Evolutionary conservation across 2,113 vertebrate species (phyloP).

Genomic region (Catharus fuscescens): DNA sequence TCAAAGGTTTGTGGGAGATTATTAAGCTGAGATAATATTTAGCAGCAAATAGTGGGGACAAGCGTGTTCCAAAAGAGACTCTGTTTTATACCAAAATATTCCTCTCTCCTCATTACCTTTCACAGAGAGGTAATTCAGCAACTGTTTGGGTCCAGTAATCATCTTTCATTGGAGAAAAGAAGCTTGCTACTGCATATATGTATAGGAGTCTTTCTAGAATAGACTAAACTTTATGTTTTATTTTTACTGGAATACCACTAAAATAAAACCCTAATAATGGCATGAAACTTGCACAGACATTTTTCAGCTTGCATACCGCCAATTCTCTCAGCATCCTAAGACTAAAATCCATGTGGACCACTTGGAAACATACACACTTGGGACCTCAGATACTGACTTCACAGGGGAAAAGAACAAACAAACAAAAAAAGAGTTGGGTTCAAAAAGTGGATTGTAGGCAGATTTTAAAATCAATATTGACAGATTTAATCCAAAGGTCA

Average conservation of each 20-base stretch:
- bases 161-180: not conserved
- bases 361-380: not conserved
- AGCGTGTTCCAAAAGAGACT: not conserved
- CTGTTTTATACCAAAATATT: not conserved
- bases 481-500: constrained; percentile 15
- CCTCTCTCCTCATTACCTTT: not conserved
- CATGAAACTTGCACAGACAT: not conserved
- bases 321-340: not conserved
- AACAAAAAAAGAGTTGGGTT: not conserved
- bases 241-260: not conserved
- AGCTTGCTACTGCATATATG: not conserved
- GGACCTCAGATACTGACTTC: not conserved
- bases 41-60: not conserved
- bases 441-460: not conserved
- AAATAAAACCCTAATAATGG: not conserved
- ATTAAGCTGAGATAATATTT: not conserved
- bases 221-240: not conserved
- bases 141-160: not conserved
- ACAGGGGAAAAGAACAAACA: not conserved
- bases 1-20: not conserved
- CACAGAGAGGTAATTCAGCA: not conserved
- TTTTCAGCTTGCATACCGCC: not conserved
- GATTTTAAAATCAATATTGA: constrained; percentile 8
- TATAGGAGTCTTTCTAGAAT: not conserved
- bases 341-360: not conserved